Evolutionary conservation across 2,888 invertebrate genomes (phyloP), one percentile per base, ranked within the genome.

Genomic region (Platyscelio sp.): DNA sequence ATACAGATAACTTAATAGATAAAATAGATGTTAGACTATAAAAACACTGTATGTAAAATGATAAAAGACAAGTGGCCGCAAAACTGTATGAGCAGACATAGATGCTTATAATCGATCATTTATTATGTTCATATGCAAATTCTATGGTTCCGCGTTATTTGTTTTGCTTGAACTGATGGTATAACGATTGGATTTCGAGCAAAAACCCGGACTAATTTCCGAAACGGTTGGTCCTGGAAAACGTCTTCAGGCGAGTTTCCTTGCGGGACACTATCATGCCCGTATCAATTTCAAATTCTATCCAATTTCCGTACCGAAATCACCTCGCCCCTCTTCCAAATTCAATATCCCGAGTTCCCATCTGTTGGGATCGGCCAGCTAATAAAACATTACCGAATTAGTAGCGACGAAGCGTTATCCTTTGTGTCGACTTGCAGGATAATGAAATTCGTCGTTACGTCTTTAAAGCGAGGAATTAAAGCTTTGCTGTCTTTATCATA

Each of bases 361-460:
- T 81, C 80, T 74, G 80, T 61, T 27, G 58, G 49, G 72, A 79
- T 72, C 72, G 46, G 56, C 26, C 29, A 33, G 43, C 75, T 75
- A 68, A 75, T 75, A 81, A 81, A 81, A 81, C 75, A 81, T 81
- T 70, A 70, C 49, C 33, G 65, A 80, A 80, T 80, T 74, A 80
- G 71, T 80, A 54, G 72, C 74, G 24, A 24, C 46, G 3, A 43
- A 43, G 49, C 33, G 58, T 63, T 24, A 54, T 43, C 29, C 63
- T 70, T 61, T 77, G 77, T 77, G 70, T 38, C 51, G 68, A 68
- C 60, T 56, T 58, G 43, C 33, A 3, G 54, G 70, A 51, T 77
- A 70, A 77, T 77, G 61, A 70, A 77, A 77, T 70, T 40, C 24
- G 43, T 46, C 68, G 27, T 40, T 49, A 63, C 63, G 46, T 54